These are phyloP conservation scores for Globodera rostochiensis DNA, from an alignment of 1,140 invertebrate species.

Conservation along the genomic window DNA sequence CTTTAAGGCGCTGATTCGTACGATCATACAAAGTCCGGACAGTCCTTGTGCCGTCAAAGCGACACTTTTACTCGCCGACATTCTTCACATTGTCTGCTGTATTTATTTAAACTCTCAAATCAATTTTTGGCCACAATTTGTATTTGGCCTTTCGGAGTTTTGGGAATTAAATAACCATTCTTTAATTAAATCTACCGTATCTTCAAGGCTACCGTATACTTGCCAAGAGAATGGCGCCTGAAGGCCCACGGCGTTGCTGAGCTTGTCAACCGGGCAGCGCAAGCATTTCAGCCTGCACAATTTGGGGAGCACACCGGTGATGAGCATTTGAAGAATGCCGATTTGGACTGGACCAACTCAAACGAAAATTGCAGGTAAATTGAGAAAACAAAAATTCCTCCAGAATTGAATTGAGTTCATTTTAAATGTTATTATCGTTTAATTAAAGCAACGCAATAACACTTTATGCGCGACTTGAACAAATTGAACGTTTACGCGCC, in stretches of 20 bases:
- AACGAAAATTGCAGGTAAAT: not conserved
- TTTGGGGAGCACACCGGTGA: not conserved
- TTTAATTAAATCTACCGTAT: not conserved
- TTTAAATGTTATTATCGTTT: not conserved
- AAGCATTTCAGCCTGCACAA: not conserved
- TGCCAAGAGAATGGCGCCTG: slow-evolving; percentile 6
- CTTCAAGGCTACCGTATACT: not conserved
- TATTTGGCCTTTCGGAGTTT: too few species aligned
- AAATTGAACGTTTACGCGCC: not conserved
- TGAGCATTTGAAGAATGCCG: not conserved
- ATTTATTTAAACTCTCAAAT: too few species aligned
- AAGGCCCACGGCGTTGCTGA: not conserved
- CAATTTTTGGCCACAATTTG: too few species aligned
- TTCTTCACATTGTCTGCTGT: not conserved
- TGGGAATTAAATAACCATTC: too few species aligned
- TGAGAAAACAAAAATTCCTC: not conserved
- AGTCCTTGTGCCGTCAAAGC: not conserved
- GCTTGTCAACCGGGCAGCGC: not conserved
- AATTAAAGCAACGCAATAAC: not conserved
- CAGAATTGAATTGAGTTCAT: too few species aligned
- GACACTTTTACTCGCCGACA: not conserved
- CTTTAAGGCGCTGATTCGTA: not conserved
- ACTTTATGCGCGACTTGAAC: not conserved
- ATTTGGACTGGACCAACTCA: not conserved
- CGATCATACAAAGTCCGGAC: not conserved